These are phyloP conservation scores for Zoanthus gigantus DNA, from an alignment of 92 coral and sea anemone species.

Conservation along the genomic window DNA sequence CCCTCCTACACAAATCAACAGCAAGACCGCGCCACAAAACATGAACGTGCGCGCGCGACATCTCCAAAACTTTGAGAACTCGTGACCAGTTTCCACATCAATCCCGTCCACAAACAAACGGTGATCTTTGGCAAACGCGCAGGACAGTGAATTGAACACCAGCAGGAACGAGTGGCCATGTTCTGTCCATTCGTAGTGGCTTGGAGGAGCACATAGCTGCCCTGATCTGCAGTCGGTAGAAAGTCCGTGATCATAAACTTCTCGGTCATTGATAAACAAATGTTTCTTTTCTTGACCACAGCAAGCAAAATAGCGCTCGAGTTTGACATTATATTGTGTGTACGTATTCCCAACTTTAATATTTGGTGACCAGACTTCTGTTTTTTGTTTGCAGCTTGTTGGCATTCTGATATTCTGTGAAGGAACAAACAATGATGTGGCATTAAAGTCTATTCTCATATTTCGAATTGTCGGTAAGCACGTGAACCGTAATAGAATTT, in stretches of 20 bases:
- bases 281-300: conserved; percentile 17
- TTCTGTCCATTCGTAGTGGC: conserved; percentile 15
- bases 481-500: not conserved
- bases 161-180: conserved; percentile 20
- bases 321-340: conserved; percentile 10
- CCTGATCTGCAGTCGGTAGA: not conserved
- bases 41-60: not conserved
- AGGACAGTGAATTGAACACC: conserved; percentile 24
- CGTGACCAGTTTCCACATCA: conserved; percentile 18
- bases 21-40: conserved; percentile 6
- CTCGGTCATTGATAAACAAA: not conserved
- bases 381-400: not conserved
- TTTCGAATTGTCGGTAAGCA: not conserved
- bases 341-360: conserved; percentile 13
- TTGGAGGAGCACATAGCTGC: conserved; percentile 5
- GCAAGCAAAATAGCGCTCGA: conserved; percentile 4
- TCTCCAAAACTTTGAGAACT: conserved; percentile 22
- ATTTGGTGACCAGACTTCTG: conserved; percentile 29
- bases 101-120: conserved; percentile 40
- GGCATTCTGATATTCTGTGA: not conserved
- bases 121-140: conserved; percentile 1
- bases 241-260: conserved; percentile 7
- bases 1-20: conserved; percentile 2
- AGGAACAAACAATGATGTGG: not conserved
- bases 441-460: not conserved